Conservation (phyloP, 2,113 vertebrate species). For the Mustelus asterias region DNA sequence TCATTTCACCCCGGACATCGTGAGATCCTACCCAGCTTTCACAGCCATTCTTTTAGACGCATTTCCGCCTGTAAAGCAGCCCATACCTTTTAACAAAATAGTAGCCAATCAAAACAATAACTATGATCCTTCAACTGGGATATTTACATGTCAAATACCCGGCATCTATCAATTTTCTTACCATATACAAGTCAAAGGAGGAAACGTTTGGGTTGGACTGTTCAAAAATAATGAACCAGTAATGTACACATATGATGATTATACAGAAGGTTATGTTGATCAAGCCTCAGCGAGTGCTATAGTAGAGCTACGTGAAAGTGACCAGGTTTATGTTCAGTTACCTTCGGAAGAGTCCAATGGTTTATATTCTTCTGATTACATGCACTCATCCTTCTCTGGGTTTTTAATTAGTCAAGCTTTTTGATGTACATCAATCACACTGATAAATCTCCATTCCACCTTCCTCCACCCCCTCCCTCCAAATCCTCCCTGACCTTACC, state of each 20-base stretch:
- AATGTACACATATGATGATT: slow-evolving; percentile 89
- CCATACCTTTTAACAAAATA: slow-evolving; percentile 79
- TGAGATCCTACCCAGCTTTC: slow-evolving; percentile 62
- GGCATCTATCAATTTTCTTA: slow-evolving; percentile 91
- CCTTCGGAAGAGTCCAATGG: slow-evolving; percentile 86
- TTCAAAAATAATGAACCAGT: slow-evolving; percentile 82
- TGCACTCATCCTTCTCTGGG: slow-evolving; percentile 92
- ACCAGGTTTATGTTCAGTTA: slow-evolving; percentile 84
- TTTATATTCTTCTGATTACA: slow-evolving; percentile 84
- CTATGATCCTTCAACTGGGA: slow-evolving; percentile 77
- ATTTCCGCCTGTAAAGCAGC: slow-evolving; percentile 70
- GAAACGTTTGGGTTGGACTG: slow-evolving; percentile 83
- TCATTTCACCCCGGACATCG: neutral
- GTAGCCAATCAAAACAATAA: slow-evolving; percentile 89
- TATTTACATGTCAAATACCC: slow-evolving; percentile 81
- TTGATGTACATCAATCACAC: slow-evolving; percentile 49
- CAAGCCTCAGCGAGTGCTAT: slow-evolving; percentile 88
- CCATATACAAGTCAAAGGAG: slow-evolving; percentile 86
- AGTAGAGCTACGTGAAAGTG: slow-evolving; percentile 68
- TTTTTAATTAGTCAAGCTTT: slow-evolving; percentile 82
- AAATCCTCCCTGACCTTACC: neutral
- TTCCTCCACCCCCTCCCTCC: neutral
- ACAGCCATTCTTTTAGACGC: slow-evolving; percentile 80
- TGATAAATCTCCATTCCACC: neutral
- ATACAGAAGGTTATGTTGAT: slow-evolving; percentile 87